These are phyloP conservation scores for Saccostrea cuccullata DNA, from an alignment of 1,140 invertebrate genomes.

Conservation along the genomic window DNA sequence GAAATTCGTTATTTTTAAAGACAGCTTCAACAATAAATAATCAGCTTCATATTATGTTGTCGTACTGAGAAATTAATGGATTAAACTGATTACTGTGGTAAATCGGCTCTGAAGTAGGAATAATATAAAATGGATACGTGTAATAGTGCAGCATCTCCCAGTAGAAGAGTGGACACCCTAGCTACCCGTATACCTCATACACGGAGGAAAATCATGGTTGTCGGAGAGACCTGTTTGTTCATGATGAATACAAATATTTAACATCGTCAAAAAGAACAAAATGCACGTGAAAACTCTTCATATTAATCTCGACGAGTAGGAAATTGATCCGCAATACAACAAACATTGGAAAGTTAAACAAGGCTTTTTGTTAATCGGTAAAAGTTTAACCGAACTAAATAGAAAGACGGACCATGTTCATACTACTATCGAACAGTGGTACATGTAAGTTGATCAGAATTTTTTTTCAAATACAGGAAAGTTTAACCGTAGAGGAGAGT, in stretches of 20 bases:
- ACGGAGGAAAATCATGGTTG: neutral
- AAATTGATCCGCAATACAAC: neutral
- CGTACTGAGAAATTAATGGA: neutral
- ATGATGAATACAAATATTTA: conserved; percentile 28
- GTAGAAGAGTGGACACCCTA: neutral
- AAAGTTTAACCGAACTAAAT: too few species aligned
- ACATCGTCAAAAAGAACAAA: conserved; percentile 20
- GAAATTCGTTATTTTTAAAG: neutral
- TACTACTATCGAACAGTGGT: too few species aligned
- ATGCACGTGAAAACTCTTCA: neutral
- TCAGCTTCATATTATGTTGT: neutral
- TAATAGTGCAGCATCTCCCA: neutral
- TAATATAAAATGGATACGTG: neutral
- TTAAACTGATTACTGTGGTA: neutral
- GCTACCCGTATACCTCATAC: neutral
- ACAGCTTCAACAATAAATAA: neutral
- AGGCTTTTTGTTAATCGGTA: too few species aligned
- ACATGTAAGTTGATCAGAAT: too few species aligned
- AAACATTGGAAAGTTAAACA: neutral
- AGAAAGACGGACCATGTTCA: too few species aligned
- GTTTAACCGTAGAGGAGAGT: too few species aligned
- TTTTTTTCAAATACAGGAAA: too few species aligned
- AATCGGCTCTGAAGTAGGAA: neutral
- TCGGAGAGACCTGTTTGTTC: neutral
- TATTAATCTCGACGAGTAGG: neutral